Conservation (phyloP, 2,113 vertebrate species). For the Xiphias gladius region DNA sequence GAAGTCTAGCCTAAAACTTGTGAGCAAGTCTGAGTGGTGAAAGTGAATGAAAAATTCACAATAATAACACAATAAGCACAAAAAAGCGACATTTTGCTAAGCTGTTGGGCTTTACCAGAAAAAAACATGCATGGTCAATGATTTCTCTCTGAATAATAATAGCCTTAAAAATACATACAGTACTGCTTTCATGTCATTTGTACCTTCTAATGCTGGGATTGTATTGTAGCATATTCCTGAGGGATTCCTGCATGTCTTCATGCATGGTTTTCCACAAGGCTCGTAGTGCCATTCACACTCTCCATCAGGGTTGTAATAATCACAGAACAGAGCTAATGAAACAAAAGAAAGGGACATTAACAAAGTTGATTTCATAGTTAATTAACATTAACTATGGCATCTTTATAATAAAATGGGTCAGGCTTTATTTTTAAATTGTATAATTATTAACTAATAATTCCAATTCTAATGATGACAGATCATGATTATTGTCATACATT, state of each 20-base stretch:
- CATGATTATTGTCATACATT: neutral
- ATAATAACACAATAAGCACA: neutral
- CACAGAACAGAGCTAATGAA: constrained; percentile 90
- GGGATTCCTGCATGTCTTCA: constrained; percentile 91
- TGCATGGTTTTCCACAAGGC: constrained; percentile 88
- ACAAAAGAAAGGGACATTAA: neutral
- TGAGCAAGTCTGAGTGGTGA: neutral
- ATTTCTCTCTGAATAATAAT: neutral
- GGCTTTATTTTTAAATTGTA: neutral
- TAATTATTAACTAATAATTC: neutral
- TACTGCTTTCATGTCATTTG: neutral
- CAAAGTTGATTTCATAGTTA: neutral
- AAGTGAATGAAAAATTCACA: neutral
- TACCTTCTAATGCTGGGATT: constrained; percentile 90
- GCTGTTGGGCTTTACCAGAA: neutral
- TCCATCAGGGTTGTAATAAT: constrained; percentile 90
- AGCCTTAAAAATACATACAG: neutral
- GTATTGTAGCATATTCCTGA: constrained; percentile 85
- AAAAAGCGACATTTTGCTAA: neutral
- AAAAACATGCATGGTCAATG: neutral
- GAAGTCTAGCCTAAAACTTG: neutral
- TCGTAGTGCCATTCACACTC: constrained; percentile 93
- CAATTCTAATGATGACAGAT: neutral
- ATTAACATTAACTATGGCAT: neutral
- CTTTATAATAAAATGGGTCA: neutral